A percentile compares a stretch with the other conserved stretches of the same genome.
Conservation (phyloP, 2,888 invertebrate species). For the Arrhopalites spinosus region DNA sequence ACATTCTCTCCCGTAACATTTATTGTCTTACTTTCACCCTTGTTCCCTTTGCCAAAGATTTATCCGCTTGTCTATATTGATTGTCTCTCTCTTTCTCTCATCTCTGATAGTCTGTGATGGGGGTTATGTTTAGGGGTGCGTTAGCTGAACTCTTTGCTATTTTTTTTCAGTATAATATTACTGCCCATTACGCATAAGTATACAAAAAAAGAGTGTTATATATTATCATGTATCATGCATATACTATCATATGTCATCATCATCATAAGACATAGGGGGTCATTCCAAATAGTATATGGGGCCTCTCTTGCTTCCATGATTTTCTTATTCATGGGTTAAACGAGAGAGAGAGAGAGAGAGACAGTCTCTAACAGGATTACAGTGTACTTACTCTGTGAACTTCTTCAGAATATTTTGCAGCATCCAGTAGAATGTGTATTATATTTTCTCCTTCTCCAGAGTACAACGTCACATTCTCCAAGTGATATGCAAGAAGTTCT, state of each 20-base stretch:
- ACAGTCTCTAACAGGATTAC: not conserved
- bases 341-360: not conserved
- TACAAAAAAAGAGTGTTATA: not conserved
- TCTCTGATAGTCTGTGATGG: not conserved
- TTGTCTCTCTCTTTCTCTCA: not conserved
- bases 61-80: conserved; percentile 7
- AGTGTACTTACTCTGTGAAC: conserved; percentile 41
- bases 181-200: not conserved
- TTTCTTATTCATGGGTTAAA: not conserved
- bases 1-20: conserved; percentile 8
- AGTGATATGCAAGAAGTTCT: conserved; percentile 37
- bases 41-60: not conserved
- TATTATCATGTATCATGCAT: too few species aligned
- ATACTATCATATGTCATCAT: conserved; percentile 10
- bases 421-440: conserved; percentile 46
- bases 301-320: not conserved
- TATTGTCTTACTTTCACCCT: conserved; percentile 14
- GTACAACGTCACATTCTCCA: conserved; percentile 42
- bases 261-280: conserved; percentile 7
- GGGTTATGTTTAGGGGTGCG: not conserved
- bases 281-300: conserved; percentile 3
- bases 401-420: conserved; percentile 41
- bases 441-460: conserved; percentile 53
- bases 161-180: not conserved
- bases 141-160: too few species aligned